A percentile compares a stretch with the other conserved stretches of the same genome.
These are phyloP conservation scores for Apodemus sylvaticus DNA, from an alignment of 2,113 vertebrate species.

Conservation along the genomic window DNA sequence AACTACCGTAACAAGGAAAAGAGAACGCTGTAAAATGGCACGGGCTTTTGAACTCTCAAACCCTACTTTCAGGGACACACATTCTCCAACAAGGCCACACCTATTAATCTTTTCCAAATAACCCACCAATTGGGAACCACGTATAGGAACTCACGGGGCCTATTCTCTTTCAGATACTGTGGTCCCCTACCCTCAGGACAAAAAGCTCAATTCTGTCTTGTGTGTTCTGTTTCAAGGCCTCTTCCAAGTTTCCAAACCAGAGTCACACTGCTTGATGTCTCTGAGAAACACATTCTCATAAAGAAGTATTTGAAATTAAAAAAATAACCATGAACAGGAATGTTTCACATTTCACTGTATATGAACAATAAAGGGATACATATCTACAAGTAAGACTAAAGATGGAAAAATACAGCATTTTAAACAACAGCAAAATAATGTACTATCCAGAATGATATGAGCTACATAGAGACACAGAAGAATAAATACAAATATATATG, in stretches of 20 bases:
- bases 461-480: background rate
- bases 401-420: background rate
- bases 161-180: too few species aligned
- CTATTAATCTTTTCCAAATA: background rate
- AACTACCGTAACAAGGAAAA: background rate
- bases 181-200: background rate
- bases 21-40: background rate
- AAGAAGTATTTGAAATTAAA: slow-evolving; percentile 28
- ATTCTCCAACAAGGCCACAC: background rate
- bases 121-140: background rate
- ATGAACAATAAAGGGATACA: background rate
- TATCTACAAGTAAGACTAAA: slow-evolving; percentile 38
- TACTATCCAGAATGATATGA: slow-evolving; percentile 29
- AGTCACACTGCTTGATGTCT: background rate
- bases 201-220: background rate
- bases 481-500: background rate
- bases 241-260: background rate
- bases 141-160: background rate
- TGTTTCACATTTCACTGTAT: background rate
- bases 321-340: slow-evolving; percentile 32
- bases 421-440: slow-evolving; percentile 41
- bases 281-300: background rate
- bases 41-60: background rate
- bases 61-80: background rate
- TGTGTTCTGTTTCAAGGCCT: background rate